These are phyloP conservation scores for Heloderma charlesbogerti DNA, from an alignment of 2,113 vertebrate species.

Conservation along the genomic window DNA sequence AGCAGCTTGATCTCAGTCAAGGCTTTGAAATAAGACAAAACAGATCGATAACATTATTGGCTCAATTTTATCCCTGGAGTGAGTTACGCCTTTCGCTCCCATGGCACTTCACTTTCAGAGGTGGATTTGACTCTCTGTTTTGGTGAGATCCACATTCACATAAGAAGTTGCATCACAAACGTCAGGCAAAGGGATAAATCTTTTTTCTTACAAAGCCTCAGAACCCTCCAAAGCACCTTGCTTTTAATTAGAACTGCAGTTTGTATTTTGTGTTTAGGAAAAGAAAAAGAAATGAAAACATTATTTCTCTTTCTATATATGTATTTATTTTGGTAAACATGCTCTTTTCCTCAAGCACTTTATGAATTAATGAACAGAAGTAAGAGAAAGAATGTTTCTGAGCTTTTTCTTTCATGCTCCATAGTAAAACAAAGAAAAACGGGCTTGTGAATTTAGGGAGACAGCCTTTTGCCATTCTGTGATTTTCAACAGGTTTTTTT, in stretches of 20 bases:
- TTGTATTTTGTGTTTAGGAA: constrained; percentile 53
- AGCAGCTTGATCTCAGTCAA: constrained; percentile 25
- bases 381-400: neutral
- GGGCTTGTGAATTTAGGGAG: constrained; percentile 3
- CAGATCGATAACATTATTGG: constrained; percentile 15
- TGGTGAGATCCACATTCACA: constrained; percentile 47
- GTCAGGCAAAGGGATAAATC: constrained; percentile 34
- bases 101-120: neutral
- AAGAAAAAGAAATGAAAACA: constrained; percentile 8
- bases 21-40: constrained; percentile 25
- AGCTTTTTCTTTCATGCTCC: constrained; percentile 16
- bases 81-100: constrained; percentile 29
- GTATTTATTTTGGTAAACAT: constrained; percentile 60
- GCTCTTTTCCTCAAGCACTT: constrained; percentile 48
- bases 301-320: constrained; percentile 28
- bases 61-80: constrained; percentile 39
- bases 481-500: constrained; percentile 9
- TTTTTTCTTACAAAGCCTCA: neutral
- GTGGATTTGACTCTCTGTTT: constrained; percentile 26
- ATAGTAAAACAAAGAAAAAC: constrained; percentile 19
- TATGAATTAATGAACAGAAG: constrained; percentile 52
- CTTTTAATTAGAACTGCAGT: constrained; percentile 50
- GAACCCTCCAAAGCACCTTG: constrained; percentile 28
- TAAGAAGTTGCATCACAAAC: constrained; percentile 51
- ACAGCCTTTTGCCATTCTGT: neutral